Conservation (phyloP, 2,888 invertebrate species). For the Lydus trimaculatus region DNA sequence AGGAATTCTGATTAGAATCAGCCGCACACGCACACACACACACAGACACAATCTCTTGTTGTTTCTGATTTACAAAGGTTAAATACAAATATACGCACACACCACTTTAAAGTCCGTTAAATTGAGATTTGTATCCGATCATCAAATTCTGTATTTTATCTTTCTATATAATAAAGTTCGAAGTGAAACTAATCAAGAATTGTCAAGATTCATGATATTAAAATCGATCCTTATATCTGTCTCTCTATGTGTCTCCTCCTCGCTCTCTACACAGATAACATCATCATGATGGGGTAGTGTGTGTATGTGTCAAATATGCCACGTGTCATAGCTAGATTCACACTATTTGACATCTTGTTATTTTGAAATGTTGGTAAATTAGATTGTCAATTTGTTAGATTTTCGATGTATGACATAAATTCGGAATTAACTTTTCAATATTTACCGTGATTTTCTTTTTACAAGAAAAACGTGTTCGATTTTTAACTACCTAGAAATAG, state of each 20-base stretch:
- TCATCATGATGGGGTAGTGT: no score
- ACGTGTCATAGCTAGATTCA: neutral
- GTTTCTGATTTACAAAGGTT: no score
- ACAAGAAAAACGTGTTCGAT: no score
- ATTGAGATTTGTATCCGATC: neutral
- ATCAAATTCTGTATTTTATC: neutral
- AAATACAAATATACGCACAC: no score
- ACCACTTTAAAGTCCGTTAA: neutral
- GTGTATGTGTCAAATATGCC: neutral
- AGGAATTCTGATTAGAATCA: neutral
- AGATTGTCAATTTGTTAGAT: neutral
- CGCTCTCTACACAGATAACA: no score
- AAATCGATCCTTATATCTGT: neutral
- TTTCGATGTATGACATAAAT: no score
- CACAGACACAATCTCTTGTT: neutral
- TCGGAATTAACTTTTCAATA: no score
- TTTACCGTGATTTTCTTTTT: no score
- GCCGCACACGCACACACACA: no score
- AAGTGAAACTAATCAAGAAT: neutral
- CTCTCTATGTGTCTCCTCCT: no score
- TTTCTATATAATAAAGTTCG: neutral
- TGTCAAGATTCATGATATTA: neutral
- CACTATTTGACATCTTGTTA: neutral
- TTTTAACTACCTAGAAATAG: no score
- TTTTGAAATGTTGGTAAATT: neutral